Evolutionary conservation across 2,113 vertebrate genomes (phyloP), one percentile per base, ranked within the genome.

Genomic region (Dendrocopos noguchii): DNA sequence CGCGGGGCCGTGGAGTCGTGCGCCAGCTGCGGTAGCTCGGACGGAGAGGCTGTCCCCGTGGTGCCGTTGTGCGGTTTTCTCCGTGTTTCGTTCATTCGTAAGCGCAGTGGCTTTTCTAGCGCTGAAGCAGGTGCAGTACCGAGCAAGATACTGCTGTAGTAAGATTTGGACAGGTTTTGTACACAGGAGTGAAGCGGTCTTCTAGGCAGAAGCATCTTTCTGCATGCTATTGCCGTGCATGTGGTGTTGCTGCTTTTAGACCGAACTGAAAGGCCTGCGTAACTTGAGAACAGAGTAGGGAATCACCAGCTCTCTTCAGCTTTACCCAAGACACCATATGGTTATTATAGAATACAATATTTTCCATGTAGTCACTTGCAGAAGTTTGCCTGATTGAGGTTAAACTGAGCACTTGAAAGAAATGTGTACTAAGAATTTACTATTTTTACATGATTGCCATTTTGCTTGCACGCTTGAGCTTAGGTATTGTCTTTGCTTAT

Each of bases 81-180:
- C 20, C 4, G 0, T 8, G n/a, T 17, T 10, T 10, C 12, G 1
- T 0, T 12, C n/a, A 8, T 52, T 7, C 28, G 0, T 28, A 1
- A 52, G 20, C 34, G 39, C 3, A 1, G 28, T 2, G 13, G 4
- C 4, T 29, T 15, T 11, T 18, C 1, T 4, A 2, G 11, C 5
- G 55, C 25, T 16, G 0, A 3, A 27, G 50, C 1, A 12, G 56
- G 36, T 7, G 0, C 1, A 6, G 25, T 3, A 2, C 10, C 12
- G 28, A 8, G 20, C 1, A 2, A 17, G 5, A 6, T 46, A 1
- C 18, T 5, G 2, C 5, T 29, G 31, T 3, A 0, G 25, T 16
- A 13, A 3, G 21, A 4, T 63, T 34, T 11, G 44, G 27, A 2
- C 3, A 1, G 28, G 10, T 7, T 7, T 31, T 20, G 55, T 28